These are phyloP conservation scores for Brachyhypopomus occidentalis DNA, from an alignment of 2,113 vertebrate genomes.

Conservation along the genomic window DNA sequence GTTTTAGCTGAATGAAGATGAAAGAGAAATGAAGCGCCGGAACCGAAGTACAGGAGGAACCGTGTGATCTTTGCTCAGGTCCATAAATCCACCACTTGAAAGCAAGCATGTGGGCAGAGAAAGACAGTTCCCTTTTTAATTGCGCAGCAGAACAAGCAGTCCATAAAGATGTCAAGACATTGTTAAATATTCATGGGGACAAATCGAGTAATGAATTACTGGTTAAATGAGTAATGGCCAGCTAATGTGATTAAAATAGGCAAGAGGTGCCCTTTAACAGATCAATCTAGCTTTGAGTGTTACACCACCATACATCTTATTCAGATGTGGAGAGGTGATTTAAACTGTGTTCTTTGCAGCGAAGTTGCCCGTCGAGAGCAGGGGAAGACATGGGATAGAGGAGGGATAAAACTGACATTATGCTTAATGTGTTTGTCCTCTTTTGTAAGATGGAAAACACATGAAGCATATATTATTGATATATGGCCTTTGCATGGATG, in stretches of 20 bases:
- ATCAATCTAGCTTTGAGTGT: constrained; percentile 54
- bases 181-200: constrained; percentile 84
- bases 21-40: constrained; percentile 33
- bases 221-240: constrained; percentile 80
- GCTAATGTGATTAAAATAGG: constrained; percentile 91
- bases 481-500: constrained; percentile 14
- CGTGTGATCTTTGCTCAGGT: constrained; percentile 58
- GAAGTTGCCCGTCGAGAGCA: neutral
- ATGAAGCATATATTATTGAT: constrained; percentile 39
- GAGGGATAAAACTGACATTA: constrained; percentile 20
- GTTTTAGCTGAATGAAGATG: neutral
- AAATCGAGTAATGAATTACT: constrained; percentile 81
- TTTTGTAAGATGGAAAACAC: constrained; percentile 29
- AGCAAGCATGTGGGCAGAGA: constrained; percentile 77
- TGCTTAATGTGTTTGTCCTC: constrained; percentile 27
- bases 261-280: constrained; percentile 77
- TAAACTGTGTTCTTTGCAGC: constrained; percentile 20
- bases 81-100: constrained; percentile 75
- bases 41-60: constrained; percentile 57
- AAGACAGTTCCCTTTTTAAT: constrained; percentile 77
- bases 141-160: constrained; percentile 78
- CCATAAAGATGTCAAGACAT: constrained; percentile 84
- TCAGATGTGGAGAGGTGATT: constrained; percentile 33
- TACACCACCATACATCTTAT: constrained; percentile 50
- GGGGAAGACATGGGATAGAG: neutral